Evolutionary conservation across 2,797 vertebrate genomes (phyloP), one percentile per base, ranked within the genome.

Genomic region (Tapera naevia): DNA sequence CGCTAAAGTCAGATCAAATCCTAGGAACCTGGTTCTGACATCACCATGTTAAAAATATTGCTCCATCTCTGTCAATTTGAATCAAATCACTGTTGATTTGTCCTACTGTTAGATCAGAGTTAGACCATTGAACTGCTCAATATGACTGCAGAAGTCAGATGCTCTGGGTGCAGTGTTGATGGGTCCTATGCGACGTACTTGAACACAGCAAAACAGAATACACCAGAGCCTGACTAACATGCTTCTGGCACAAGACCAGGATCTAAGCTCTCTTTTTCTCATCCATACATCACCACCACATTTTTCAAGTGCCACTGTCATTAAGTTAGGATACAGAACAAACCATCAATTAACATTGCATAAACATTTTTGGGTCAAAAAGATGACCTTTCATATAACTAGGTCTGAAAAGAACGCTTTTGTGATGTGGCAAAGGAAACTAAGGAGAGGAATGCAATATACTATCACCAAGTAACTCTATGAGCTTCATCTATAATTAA

Each of bases 221-320:
- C 80, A 35, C 17, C 35, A 86, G 58, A 75, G 76, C 37, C 89
- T 89, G 73, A 53, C 66, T 89, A 88, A 86, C 57, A 30, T 11
- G 30, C 76, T 79, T 50, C 60, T 91, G 94, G 80, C 87, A 82
- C 11, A 30, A 94, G 73, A 95, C 56, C 86, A 91, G 85, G 45
- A 73, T 35, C 45, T 70, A 92, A 94, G 67, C 41, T 74, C 90
- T 86, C 30, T 90, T 94, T 93, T 93, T 86, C 80, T 94, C 85
- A 73, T 93, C 81, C 82, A 65, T 92, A 73, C 41, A 90, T 90
- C 85, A 90, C 32, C 87, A 95, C 54, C 45, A 60, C 58, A 60
- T 92, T 94, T 92, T 95, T 89, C 89, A 92, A 94, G 82, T 84
- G 73, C 87, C 91, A 94, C 81, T 92, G 73, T 75, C 91, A 70